These are phyloP conservation scores for Epinephelus moara DNA, from an alignment of 2,113 vertebrate genomes.

Conservation along the genomic window DNA sequence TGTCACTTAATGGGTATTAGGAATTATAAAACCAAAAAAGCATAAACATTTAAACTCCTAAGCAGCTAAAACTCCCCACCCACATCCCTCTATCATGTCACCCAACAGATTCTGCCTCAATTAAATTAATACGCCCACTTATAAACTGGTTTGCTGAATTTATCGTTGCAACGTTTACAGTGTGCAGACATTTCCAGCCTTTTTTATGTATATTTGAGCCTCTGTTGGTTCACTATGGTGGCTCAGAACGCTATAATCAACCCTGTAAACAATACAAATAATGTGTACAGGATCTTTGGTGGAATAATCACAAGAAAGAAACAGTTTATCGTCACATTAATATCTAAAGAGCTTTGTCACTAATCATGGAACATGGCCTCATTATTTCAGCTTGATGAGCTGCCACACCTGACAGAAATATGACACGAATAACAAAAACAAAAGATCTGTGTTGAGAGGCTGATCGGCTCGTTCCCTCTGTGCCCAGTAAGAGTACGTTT, in stretches of 20 bases:
- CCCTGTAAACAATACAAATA: slow-evolving; percentile 17
- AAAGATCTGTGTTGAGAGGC: slow-evolving; percentile 66
- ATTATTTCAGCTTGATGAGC: slow-evolving; percentile 84
- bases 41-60: slow-evolving; percentile 63
- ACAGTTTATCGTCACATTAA: slow-evolving; percentile 63
- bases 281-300: background rate
- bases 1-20: slow-evolving; percentile 56
- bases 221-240: background rate
- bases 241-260: background rate
- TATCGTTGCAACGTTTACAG: slow-evolving; percentile 20
- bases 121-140: slow-evolving; percentile 67
- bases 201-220: background rate
- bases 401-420: slow-evolving; percentile 83
- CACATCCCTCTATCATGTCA: slow-evolving; percentile 62
- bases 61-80: slow-evolving; percentile 58
- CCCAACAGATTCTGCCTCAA: slow-evolving; percentile 56
- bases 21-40: slow-evolving; percentile 55
- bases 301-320: slow-evolving; percentile 50
- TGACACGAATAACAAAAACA: slow-evolving; percentile 71
- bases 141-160: slow-evolving; percentile 38
- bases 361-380: slow-evolving; percentile 77
- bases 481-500: slow-evolving; percentile 62
- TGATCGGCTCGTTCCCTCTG: slow-evolving; percentile 69
- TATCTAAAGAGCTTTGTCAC: slow-evolving; percentile 71
- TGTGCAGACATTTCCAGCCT: slow-evolving; percentile 5